Evolutionary conservation across 2,113 vertebrate genomes (phyloP).

Genomic region (Nesogale talazaci): DNA sequence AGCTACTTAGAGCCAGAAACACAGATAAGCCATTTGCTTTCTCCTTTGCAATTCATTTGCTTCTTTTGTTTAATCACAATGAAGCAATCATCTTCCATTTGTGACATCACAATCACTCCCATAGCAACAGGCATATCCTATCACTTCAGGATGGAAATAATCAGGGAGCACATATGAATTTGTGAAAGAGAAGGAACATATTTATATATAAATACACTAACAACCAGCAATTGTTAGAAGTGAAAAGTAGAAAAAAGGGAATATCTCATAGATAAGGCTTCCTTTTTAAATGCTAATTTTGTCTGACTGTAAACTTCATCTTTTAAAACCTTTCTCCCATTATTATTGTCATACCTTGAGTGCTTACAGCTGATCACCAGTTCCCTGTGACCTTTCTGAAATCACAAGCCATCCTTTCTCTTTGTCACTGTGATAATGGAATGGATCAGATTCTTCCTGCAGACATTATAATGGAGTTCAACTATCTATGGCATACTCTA

Average conservation of each 20-base stretch:
- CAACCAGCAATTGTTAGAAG: constrained; percentile 71
- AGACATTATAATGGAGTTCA: constrained; percentile 89
- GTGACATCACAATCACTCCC: constrained; percentile 66
- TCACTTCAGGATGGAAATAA: constrained; percentile 45
- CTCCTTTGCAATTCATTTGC: constrained; percentile 48
- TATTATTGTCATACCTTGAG: constrained; percentile 79
- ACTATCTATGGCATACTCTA: constrained; percentile 86
- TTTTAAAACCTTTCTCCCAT: constrained; percentile 81
- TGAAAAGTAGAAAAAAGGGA: constrained; percentile 80
- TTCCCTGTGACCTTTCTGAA: constrained; percentile 88
- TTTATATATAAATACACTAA: constrained; percentile 81
- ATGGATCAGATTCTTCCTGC: constrained; percentile 88
- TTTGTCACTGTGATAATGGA: constrained; percentile 87
- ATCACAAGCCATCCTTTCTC: constrained; percentile 87
- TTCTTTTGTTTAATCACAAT: constrained; percentile 71
- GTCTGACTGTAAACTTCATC: constrained; percentile 84
- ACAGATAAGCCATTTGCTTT: constrained; percentile 63
- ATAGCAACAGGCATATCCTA: constrained; percentile 63
- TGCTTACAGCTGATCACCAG: constrained; percentile 82
- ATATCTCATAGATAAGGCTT: constrained; percentile 82
- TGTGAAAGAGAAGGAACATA: constrained; percentile 61
- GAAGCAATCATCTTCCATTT: constrained; percentile 55
- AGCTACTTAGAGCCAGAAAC: constrained; percentile 47
- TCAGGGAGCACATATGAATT: constrained; percentile 40
- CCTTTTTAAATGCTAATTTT: constrained; percentile 87